Conservation (phyloP, 2,888 invertebrate species). For the Pantelozetes paolii region DNA sequence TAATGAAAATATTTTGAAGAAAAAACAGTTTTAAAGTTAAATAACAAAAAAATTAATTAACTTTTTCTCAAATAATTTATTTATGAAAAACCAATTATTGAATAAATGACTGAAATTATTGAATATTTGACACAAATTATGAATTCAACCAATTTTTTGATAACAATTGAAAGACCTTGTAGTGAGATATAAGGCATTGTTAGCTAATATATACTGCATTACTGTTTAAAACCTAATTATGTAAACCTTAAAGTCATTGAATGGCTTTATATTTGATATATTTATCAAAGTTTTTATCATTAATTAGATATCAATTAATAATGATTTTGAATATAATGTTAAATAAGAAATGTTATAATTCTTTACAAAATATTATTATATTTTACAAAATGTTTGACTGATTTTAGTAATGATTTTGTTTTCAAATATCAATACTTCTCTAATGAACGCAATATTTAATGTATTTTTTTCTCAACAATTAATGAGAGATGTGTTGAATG, state of each 20-base stretch:
- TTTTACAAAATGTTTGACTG: slow-evolving; percentile 25
- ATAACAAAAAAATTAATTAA: too few relatives aligned
- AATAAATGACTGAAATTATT: not conserved
- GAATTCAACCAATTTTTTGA: slow-evolving; percentile 1
- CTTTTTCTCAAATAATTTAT: too few relatives aligned
- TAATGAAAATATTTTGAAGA: not conserved
- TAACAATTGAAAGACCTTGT: slow-evolving; percentile 25
- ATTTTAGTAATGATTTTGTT: not conserved
- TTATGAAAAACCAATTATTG: too few relatives aligned
- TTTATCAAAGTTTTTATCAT: not conserved
- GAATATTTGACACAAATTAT: not conserved
- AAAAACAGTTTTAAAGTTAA: too few relatives aligned
- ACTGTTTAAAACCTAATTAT: not conserved
- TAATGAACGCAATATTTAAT: slow-evolving; percentile 8
- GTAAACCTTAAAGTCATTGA: not conserved
- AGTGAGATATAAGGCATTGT: slow-evolving; percentile 29
- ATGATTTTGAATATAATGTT: not conserved
- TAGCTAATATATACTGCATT: not conserved
- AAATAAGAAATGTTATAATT: slow-evolving; percentile 23
- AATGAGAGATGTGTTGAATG: not conserved
- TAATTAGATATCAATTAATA: slow-evolving; percentile 7
- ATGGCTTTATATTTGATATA: slow-evolving; percentile 1
- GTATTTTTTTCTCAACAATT: not conserved
- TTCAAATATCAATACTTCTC: not conserved
- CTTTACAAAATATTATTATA: not conserved